Conservation (phyloP, 2,797 vertebrate species). For the Philypnodon macrostomus region DNA sequence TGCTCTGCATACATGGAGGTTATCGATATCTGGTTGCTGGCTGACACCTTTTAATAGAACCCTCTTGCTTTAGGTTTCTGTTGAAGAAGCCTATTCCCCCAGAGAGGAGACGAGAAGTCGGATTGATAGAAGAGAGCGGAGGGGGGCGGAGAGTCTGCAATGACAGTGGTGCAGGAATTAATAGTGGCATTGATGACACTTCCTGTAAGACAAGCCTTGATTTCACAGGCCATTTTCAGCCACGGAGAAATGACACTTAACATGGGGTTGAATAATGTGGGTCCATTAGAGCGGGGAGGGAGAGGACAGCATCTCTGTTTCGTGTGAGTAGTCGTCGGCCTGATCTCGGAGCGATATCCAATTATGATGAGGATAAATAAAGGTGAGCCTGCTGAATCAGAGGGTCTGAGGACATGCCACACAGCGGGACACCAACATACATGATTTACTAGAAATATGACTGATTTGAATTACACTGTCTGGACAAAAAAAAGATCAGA, state of each 20-base stretch:
- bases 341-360: slow-evolving; percentile 33
- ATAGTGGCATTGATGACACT: slow-evolving; percentile 74
- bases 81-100: slow-evolving; percentile 48
- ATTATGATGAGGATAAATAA: slow-evolving; percentile 49
- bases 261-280: slow-evolving; percentile 47
- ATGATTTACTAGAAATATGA: slow-evolving; percentile 1
- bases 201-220: slow-evolving; percentile 75
- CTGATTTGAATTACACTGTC: no score
- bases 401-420: not conserved
- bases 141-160: slow-evolving; percentile 34
- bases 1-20: slow-evolving; percentile 70
- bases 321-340: slow-evolving; percentile 25
- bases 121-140: slow-evolving; percentile 15
- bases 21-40: slow-evolving; percentile 78
- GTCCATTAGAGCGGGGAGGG: slow-evolving; percentile 57
- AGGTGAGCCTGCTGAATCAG: slow-evolving; percentile 26
- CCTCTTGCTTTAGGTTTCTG: slow-evolving; percentile 73
- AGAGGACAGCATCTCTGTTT: slow-evolving; percentile 39
- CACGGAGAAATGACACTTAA: slow-evolving; percentile 64
- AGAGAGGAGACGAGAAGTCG: slow-evolving; percentile 9
- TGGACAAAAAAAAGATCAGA: no score
- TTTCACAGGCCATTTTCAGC: slow-evolving; percentile 73
- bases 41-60: slow-evolving; percentile 80
- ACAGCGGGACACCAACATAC: not conserved
- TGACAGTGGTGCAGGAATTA: slow-evolving; percentile 52